Percentiles rank a stretch among this genome's conserved stretches.
phyloP scores from a whole-genome alignment of 2,797 vertebrate species.

The Nasua narica region DNA sequence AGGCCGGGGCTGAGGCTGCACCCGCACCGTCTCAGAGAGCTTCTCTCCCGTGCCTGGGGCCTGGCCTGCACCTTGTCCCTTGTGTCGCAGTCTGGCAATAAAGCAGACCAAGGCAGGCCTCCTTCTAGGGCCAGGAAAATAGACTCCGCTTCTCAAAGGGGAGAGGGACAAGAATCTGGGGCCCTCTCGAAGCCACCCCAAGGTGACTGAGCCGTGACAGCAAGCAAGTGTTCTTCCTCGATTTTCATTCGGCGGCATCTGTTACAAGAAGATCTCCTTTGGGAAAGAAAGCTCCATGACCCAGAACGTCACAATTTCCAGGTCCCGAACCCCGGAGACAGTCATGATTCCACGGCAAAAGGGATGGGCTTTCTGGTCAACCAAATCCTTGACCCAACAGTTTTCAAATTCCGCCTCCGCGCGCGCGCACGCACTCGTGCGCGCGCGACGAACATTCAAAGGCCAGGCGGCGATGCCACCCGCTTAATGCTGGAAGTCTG shows the following conservation, averaged over 20 bases:
- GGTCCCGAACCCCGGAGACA: background rate
- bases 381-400: accelerated
- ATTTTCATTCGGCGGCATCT: background rate
- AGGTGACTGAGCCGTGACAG: background rate
- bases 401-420: background rate
- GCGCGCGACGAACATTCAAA: background rate
- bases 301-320: background rate
- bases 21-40: background rate
- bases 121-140: background rate
- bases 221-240: background rate
- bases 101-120: background rate
- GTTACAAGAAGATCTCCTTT: background rate
- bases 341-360: accelerated
- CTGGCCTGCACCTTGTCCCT: background rate
- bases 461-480: background rate
- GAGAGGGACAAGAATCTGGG: background rate
- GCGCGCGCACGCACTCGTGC: background rate
- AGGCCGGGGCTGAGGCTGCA: background rate
- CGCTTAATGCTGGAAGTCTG: background rate
- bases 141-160: background rate
- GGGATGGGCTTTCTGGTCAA: background rate
- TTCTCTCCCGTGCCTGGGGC: too few relatives aligned
- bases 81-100: background rate
- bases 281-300: background rate
- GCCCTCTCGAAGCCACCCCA: background rate